These are phyloP conservation scores for Drosophila percnosoma DNA, from an alignment of 2,888 invertebrate genomes.

Conservation along the genomic window DNA sequence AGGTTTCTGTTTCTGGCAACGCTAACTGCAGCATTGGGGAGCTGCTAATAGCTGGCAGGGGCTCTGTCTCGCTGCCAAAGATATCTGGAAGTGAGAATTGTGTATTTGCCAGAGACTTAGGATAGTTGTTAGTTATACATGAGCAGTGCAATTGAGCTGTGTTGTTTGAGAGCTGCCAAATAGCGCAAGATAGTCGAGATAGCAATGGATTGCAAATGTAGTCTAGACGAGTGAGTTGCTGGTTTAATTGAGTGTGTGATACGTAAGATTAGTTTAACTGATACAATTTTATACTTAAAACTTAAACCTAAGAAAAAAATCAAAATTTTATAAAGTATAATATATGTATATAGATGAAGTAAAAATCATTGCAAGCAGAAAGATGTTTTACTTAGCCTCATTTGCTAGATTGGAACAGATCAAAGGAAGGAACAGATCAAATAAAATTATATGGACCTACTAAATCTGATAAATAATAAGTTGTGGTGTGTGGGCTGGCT, in stretches of 20 bases:
- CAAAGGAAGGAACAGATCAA: background rate
- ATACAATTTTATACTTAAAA: background rate
- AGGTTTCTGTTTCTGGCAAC: slow-evolving; percentile 45
- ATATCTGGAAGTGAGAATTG: slow-evolving; percentile 23
- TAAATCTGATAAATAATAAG: background rate
- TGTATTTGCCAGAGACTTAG: slow-evolving; percentile 31
- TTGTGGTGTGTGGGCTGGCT: no score
- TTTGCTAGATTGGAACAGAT: background rate
- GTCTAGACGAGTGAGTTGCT: background rate
- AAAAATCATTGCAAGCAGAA: background rate
- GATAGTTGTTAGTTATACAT: slow-evolving; percentile 37
- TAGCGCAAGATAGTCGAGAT: background rate
- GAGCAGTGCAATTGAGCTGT: slow-evolving; percentile 16
- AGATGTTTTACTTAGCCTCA: background rate
- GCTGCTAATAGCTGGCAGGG: slow-evolving; percentile 47
- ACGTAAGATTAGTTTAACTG: background rate
- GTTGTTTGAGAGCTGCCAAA: slow-evolving; percentile 4
- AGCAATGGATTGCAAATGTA: background rate
- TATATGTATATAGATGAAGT: no score
- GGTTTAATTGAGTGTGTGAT: background rate
- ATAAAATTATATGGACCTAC: no score
- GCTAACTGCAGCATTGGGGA: slow-evolving; percentile 32
- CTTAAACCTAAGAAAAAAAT: background rate
- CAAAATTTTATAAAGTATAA: background rate
- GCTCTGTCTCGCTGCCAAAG: slow-evolving; percentile 15